These are phyloP conservation scores for Macropus fuliginosus DNA, from an alignment of 2,797 vertebrate genomes.

Conservation along the genomic window DNA sequence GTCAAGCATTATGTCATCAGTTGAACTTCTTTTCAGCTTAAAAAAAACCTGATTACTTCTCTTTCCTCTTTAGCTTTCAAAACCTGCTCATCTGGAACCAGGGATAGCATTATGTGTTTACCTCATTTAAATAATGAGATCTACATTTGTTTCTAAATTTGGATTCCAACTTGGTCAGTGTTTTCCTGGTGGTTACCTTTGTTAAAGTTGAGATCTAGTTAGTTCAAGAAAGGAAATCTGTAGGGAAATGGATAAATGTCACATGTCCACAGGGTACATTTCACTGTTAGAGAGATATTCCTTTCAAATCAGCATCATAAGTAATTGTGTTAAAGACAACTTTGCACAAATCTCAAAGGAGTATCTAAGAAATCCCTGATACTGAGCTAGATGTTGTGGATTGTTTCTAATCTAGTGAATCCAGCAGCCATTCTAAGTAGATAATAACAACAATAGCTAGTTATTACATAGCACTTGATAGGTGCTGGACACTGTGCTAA, in stretches of 20 bases:
- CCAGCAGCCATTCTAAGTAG: not conserved
- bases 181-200: not conserved
- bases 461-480: not conserved
- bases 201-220: not conserved
- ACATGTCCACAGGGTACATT: not conserved
- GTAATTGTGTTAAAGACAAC: not conserved
- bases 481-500: not conserved
- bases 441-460: not conserved
- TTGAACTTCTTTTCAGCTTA: slow-evolving; percentile 38
- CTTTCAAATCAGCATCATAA: not conserved
- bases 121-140: not conserved
- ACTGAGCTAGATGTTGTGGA: not conserved
- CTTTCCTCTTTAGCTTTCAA: not conserved
- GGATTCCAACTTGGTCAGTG: not conserved
- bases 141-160: not conserved
- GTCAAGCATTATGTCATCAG: not conserved
- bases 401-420: not conserved
- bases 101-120: not conserved
- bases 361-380: not conserved
- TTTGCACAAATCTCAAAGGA: not conserved
- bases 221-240: not conserved
- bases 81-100: not conserved
- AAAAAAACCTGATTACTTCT: not conserved
- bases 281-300: not conserved
- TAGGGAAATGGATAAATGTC: not conserved